A percentile compares a stretch with the other conserved stretches of the same genome.
Conservation (phyloP, 1,140 invertebrate genomes). For the Chelonus insularis region DNA sequence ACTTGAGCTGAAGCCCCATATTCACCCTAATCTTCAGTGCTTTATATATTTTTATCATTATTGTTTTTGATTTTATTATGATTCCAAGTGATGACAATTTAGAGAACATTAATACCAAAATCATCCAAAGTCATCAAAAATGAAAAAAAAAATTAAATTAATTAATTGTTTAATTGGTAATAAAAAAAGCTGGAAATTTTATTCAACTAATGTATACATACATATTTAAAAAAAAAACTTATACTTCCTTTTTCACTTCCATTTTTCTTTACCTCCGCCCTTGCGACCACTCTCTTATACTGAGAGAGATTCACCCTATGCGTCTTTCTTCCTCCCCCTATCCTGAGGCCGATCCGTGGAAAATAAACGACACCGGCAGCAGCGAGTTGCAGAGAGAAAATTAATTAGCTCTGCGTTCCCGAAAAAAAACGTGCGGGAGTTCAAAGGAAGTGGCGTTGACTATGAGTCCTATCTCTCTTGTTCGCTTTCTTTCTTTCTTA, state of each 20-base stretch:
- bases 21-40: no score
- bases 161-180: no score
- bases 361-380: conserved; percentile 39
- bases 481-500: conserved; percentile 21
- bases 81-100: no score
- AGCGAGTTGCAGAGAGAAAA: conserved; percentile 34
- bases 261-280: not conserved
- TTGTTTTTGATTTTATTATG: no score
- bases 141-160: not conserved
- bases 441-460: conserved; percentile 48
- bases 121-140: not conserved
- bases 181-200: not conserved
- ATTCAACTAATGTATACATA: not conserved
- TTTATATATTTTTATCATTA: no score
- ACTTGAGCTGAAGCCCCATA: no score
- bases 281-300: not conserved
- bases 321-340: conserved; percentile 5
- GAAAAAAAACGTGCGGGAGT: conserved; percentile 42
- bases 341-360: conserved; percentile 21
- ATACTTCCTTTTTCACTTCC: conserved; percentile 2
- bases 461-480: not conserved
- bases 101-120: no score
- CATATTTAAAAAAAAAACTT: not conserved
- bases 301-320: conserved; percentile 2
- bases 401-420: conserved; percentile 49